A percentile compares a stretch with the other conserved stretches of the same genome.
Conservation (phyloP, 2,113 vertebrate genomes). For the Rafetus swinhoei region DNA sequence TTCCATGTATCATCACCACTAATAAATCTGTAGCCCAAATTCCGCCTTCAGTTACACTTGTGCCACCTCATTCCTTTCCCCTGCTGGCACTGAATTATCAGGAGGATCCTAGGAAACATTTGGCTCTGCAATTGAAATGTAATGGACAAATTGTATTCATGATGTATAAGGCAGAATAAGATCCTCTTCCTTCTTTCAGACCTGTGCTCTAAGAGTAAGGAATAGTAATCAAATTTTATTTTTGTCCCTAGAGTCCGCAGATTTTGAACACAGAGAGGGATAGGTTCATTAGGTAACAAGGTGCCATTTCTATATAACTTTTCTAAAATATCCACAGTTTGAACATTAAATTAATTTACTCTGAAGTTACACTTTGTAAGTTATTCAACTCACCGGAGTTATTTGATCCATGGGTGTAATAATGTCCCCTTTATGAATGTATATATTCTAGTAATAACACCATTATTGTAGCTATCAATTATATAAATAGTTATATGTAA, state of each 20-base stretch:
- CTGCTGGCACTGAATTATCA: not conserved
- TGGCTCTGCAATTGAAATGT: not conserved
- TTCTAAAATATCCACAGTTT: not conserved
- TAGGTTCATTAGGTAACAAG: not conserved
- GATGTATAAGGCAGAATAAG: not conserved
- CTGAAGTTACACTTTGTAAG: not conserved
- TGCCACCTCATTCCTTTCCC: not conserved
- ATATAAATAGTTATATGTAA: not conserved
- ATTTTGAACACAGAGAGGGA: not conserved
- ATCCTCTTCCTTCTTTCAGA: not conserved
- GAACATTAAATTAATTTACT: conserved; percentile 6
- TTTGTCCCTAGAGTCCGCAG: not conserved
- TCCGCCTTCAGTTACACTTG: not conserved
- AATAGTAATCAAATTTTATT: not conserved
- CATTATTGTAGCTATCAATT: not conserved
- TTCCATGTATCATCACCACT: not conserved
- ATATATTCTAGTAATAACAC: not conserved
- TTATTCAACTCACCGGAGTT: not conserved
- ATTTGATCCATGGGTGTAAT: not conserved
- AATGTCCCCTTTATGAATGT: not conserved
- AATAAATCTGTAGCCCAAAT: not conserved
- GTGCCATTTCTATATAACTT: not conserved
- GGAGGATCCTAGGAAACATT: not conserved
- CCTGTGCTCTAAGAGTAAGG: not conserved
- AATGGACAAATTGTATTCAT: not conserved